Evolutionary conservation across 2,888 invertebrate genomes (phyloP), one percentile per base, ranked within the genome.

Genomic region (Synanthedon formicaeformis): DNA sequence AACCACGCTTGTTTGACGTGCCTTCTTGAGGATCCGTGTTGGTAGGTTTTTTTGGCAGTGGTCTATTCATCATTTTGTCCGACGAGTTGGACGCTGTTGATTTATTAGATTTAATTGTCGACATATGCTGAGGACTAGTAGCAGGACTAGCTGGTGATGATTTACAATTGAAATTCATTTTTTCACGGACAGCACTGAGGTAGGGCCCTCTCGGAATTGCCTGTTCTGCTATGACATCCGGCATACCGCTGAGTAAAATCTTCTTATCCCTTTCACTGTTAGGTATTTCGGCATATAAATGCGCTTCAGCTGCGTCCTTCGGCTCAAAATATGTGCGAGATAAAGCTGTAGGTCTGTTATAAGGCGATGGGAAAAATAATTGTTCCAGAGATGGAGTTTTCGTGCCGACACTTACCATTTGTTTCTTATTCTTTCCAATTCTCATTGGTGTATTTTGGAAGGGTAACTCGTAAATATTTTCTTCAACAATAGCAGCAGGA

Each of bases 401-500:
- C 0, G 91, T 91, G 1, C 91, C 91, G 1, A 90, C 77, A 58
- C 86, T 90, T 1, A 88, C 78, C 73, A 88, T 88, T 54, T 78
- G 71, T 55, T 81, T 88, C 6, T 78, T 74, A 52, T 82, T 81
- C 57, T 71, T 79, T 8, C 84, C 82, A 41, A 79, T 64, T n/a
- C 79, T 69, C 0, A 76, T 76, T 3, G 73, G 64, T 16, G 84
- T 83, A 53, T 82, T 83, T 60, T 87, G 85, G 56, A 84, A 88
- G 6, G 91, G 91, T 40, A 91, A 73, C 57, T 91, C 91, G 60
- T 92, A 92, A 56, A 92, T 87, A 66, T 92, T 92, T 56, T 91
- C 92, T 18, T 79, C 78, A 0, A 59, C 57, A 12, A 55, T 50
- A 14, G 58, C 8, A 18, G 59, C 65, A 0, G 71, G 69, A 4